Evolutionary conservation across 2,113 vertebrate species (phyloP), one percentile per base, ranked within the genome.

Genomic region (Chascanopsetta lugubris): DNA sequence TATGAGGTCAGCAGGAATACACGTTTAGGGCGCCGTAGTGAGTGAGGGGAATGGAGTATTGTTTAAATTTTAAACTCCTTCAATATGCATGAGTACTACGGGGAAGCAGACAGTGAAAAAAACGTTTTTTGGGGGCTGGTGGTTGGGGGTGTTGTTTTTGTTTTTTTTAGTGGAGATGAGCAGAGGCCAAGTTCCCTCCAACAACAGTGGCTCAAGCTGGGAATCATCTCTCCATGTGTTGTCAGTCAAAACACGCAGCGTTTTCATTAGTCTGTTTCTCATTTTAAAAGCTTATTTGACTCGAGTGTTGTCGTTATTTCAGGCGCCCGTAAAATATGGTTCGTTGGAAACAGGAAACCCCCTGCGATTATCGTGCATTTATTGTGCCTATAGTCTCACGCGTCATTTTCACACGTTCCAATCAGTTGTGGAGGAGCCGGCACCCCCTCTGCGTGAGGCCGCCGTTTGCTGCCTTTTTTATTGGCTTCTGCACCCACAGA

Each of bases 301-400:
- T 71, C 26, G 25, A 81, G 54, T 58, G 57, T 79, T 81, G 36
- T 53, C 62, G 56, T 71, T 77, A 51, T 46, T 70, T 79, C 12
- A 54, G 73, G 38, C 42, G 13, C 46, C 53, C 48, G 42, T 83
- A 63, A 83, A 80, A 51, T 36, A 82, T 47, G 69, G 69, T 70
- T 75, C 59, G 34, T 40, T 79, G 70, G 55, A 59, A 73, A 58
- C 68, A 75, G 83, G 77, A 88, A 85, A 64, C 64, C 72, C 59
- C 79, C 60, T 12, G 69, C 5, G 67, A 87, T 83, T 84, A 80
- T 75, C 50, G 25, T 79, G 69, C 74, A 61, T 81, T 85, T 84
- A 83, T 61, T 47, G 69, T 22, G 46, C 45, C 57, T 60, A 72
- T 80, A 55, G 20, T 64, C 76, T 74, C 59, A 61, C 13, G 8